Conservation (phyloP, 2,113 vertebrate genomes). For the Balaeniceps rex region DNA sequence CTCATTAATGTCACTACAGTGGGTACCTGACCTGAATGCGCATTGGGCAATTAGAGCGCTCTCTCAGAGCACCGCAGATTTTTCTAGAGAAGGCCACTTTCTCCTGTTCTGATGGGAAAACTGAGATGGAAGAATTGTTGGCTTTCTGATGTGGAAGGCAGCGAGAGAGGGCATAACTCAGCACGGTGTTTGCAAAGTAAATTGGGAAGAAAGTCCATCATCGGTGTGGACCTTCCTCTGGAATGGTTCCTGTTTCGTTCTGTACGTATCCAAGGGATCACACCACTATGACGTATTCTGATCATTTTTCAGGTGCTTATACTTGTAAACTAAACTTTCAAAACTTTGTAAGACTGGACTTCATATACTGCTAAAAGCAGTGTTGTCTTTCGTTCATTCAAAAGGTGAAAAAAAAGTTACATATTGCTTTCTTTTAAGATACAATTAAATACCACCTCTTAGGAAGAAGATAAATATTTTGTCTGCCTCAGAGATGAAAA, state of each 20-base stretch:
- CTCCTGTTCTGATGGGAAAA: neutral
- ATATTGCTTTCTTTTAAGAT: neutral
- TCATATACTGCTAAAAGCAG: neutral
- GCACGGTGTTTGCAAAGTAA: neutral
- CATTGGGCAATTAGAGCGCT: neutral
- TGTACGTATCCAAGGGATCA: neutral
- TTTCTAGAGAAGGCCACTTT: neutral
- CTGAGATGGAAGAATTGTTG: neutral
- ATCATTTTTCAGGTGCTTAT: neutral
- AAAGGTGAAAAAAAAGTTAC: neutral
- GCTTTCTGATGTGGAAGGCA: neutral
- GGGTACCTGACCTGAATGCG: conserved; percentile 48
- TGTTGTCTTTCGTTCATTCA: neutral
- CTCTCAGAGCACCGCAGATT: neutral
- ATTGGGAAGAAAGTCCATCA: neutral
- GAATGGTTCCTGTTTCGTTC: neutral
- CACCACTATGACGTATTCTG: neutral
- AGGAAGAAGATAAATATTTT: neutral
- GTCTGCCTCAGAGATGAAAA: neutral
- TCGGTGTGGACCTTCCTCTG: neutral
- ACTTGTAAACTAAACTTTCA: neutral
- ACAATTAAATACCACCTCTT: neutral
- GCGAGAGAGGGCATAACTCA: neutral
- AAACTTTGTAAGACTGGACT: neutral
- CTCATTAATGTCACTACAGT: neutral